Percentiles rank a stretch among this genome's conserved stretches.
Conservation (phyloP, 2,113 vertebrate genomes). For the Chionis minor region DNA sequence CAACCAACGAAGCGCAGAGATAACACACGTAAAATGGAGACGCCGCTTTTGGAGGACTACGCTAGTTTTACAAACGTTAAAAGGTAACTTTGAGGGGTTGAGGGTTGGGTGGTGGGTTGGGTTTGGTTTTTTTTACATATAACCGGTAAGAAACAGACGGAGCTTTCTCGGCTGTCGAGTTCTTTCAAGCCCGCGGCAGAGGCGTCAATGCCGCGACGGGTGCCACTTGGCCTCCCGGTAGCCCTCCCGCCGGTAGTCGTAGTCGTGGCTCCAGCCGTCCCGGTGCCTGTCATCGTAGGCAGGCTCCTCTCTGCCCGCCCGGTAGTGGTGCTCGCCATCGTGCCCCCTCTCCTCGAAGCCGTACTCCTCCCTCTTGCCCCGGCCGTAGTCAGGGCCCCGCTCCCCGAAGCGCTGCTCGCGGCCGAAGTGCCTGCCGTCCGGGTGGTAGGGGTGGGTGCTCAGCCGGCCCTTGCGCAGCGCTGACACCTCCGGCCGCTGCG, state of each 20-base stretch:
- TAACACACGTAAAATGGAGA: not conserved
- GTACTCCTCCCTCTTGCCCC: slow-evolving; percentile 58
- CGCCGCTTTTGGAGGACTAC: not conserved
- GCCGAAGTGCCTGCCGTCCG: slow-evolving; percentile 56
- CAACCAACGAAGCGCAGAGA: not conserved
- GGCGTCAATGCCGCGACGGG: slow-evolving; percentile 43
- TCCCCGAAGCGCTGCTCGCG: slow-evolving; percentile 68
- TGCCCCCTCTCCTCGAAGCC: slow-evolving; percentile 70
- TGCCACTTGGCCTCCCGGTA: slow-evolving; percentile 80
- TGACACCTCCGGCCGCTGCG: slow-evolving; percentile 70
- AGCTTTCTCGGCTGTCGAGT: not conserved
- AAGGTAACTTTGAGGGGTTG: not conserved
- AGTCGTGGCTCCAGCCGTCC: slow-evolving; percentile 74
- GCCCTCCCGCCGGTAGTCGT: slow-evolving; percentile 69
- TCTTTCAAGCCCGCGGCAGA: not conserved
- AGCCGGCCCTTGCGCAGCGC: slow-evolving; percentile 64
- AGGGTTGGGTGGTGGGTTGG: too few species aligned
- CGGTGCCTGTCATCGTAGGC: slow-evolving; percentile 73
- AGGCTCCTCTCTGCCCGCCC: slow-evolving; percentile 70
- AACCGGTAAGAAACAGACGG: not conserved
- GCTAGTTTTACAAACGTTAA: not conserved
- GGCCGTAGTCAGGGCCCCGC: slow-evolving; percentile 36
- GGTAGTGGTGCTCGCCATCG: slow-evolving; percentile 73
- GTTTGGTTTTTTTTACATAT: not conserved
- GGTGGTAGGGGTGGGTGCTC: slow-evolving; percentile 65